These are phyloP conservation scores for Barbus barbus DNA, from an alignment of 2,113 vertebrate genomes.

Conservation along the genomic window DNA sequence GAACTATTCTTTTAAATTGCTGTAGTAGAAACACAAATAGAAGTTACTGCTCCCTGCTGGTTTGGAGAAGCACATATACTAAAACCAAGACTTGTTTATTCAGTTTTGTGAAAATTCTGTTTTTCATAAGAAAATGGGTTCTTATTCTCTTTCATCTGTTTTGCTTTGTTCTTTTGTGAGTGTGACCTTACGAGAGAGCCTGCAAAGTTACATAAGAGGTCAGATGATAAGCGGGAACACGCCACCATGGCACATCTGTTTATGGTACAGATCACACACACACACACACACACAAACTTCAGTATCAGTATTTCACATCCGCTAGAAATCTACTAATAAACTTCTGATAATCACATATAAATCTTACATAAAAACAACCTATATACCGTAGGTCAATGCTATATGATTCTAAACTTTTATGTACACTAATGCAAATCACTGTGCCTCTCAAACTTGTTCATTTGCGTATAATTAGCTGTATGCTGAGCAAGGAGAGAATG, in stretches of 20 bases:
- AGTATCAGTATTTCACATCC: neutral
- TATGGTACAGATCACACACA: conserved; percentile 1
- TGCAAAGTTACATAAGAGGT: conserved; percentile 51
- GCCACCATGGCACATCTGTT: neutral
- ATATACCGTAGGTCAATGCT: neutral
- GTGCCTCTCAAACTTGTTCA: conserved; percentile 27
- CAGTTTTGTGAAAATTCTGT: neutral
- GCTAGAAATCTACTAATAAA: neutral
- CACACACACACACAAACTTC: neutral
- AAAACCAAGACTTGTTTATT: neutral
- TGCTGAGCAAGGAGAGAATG: neutral
- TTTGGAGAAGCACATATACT: neutral
- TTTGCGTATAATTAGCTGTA: conserved; percentile 37
- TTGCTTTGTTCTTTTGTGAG: conserved; percentile 3
- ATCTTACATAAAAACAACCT: neutral
- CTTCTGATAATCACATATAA: neutral
- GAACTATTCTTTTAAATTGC: neutral
- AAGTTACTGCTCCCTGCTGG: neutral
- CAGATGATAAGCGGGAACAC: conserved; percentile 57
- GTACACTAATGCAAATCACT: neutral
- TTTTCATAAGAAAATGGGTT: conserved; percentile 5
- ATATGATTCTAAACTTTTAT: neutral
- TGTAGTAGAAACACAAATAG: neutral
- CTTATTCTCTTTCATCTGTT: conserved; percentile 8
- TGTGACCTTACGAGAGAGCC: conserved; percentile 14